Evolutionary conservation across 2,113 vertebrate genomes (phyloP).

Genomic region (Sinosuthora webbiana): DNA sequence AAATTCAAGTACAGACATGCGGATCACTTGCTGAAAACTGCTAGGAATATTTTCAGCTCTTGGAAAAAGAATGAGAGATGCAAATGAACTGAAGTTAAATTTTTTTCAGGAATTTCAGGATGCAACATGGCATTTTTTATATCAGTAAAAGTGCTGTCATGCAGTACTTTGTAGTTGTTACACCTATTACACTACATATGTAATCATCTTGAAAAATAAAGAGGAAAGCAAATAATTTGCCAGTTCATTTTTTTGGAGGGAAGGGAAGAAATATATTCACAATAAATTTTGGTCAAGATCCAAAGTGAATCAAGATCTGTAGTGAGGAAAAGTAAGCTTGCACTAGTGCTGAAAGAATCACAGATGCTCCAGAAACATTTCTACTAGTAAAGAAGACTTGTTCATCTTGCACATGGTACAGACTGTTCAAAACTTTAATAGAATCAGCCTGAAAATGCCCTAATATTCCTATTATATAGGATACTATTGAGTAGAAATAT

Average conservation of each 20-base stretch:
- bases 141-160: background rate
- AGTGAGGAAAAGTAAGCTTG: background rate
- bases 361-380: background rate
- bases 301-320: background rate
- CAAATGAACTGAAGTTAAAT: background rate
- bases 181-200: background rate
- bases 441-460: background rate
- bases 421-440: background rate
- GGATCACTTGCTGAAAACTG: background rate
- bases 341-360: background rate
- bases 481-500: background rate
- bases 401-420: background rate
- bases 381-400: background rate
- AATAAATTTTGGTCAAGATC: background rate
- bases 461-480: background rate
- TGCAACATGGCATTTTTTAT: background rate
- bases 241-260: background rate
- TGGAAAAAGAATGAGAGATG: background rate
- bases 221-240: background rate
- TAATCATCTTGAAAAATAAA: background rate
- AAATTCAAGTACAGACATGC: background rate
- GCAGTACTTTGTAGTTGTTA: background rate
- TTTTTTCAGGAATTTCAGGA: background rate
- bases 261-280: background rate
- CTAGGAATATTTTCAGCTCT: background rate